Conservation (phyloP, 2,113 vertebrate genomes). For the Urocynchramus pylzowi region DNA sequence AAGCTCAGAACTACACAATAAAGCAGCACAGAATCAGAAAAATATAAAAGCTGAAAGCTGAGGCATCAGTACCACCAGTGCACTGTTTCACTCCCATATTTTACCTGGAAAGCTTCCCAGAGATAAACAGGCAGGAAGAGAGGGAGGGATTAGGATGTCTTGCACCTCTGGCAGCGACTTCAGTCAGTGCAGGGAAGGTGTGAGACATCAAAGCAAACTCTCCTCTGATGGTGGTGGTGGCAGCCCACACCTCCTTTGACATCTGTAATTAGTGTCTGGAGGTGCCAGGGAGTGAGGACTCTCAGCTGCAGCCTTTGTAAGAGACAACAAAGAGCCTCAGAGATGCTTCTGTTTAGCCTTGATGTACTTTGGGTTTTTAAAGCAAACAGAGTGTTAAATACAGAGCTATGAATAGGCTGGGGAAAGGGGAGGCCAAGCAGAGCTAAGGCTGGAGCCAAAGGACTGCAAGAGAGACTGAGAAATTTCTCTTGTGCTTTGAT, state of each 20-base stretch:
- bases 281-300: not conserved
- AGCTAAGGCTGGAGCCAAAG: not conserved
- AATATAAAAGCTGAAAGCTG: not conserved
- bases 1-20: not conserved
- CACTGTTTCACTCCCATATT: fast-evolving
- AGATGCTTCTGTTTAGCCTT: not conserved
- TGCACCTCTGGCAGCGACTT: not conserved
- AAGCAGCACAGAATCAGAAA: not conserved
- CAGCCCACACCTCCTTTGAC: not conserved
- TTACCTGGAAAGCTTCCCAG: not conserved
- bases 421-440: not conserved
- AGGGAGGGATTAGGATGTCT: not conserved
- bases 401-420: not conserved
- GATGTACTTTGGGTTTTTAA: not conserved
- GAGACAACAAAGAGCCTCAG: not conserved
- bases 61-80: not conserved
- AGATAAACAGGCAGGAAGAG: not conserved
- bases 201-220: slow-evolving; percentile 24
- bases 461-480: not conserved
- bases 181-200: not conserved
- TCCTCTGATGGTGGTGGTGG: not conserved
- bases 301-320: not conserved
- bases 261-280: slow-evolving; percentile 30
- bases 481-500: not conserved
- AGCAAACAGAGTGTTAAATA: not conserved